These are phyloP conservation scores for Globia sparganii DNA, from an alignment of 2,888 invertebrate genomes.

Conservation along the genomic window DNA sequence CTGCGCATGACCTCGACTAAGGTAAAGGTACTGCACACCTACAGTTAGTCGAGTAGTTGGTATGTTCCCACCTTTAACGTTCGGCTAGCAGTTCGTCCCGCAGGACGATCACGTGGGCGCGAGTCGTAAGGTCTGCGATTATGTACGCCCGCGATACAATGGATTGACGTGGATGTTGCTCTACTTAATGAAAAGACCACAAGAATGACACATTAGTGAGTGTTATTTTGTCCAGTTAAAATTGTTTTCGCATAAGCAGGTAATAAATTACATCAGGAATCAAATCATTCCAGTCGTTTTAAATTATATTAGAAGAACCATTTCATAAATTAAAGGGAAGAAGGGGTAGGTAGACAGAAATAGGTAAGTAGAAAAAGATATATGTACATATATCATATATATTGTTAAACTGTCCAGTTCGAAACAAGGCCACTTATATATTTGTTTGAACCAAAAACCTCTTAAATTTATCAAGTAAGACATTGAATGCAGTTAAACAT, in stretches of 20 bases:
- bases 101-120: constrained; percentile 86
- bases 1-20: constrained; percentile 35
- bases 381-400: too few relatives aligned
- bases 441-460: neutral
- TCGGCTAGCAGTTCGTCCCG: constrained; percentile 70
- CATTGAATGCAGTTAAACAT: neutral
- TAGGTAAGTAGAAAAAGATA: too few relatives aligned
- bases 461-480: neutral
- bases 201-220: neutral
- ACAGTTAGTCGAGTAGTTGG: constrained; percentile 24
- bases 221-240: neutral
- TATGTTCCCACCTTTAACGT: constrained; percentile 55
- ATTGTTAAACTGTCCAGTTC: neutral
- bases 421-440: neutral
- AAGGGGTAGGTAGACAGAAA: too few relatives aligned
- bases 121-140: constrained; percentile 77
- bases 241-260: neutral
- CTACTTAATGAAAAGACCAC: constrained; percentile 17
- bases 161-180: constrained; percentile 49
- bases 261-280: neutral
- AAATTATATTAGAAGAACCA: neutral
- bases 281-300: neutral
- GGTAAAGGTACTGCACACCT: constrained; percentile 15
- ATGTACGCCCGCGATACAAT: constrained; percentile 79
- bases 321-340: neutral